Base-by-base conservation (phyloP, 2,888 invertebrate species). In the Melinaea menophilus region DNA sequence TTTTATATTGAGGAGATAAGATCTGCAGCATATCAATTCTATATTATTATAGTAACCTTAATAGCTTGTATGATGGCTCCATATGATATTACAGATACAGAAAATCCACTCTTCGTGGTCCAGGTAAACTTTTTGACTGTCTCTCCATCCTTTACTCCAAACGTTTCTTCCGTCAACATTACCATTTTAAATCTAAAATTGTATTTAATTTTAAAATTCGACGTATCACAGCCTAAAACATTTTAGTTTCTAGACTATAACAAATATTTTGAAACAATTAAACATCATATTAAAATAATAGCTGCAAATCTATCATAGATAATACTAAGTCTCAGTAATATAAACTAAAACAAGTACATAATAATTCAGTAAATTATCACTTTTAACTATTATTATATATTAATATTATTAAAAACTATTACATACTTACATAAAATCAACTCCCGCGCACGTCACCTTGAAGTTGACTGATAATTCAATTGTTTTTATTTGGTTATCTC, bases 71-170 rank as follows among this genome's bases (percentile, higher is more conserved):
- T 41, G 9, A 41, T 41, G 41, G 96, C 97, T 3, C 98, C 98
- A 73, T 95, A 95, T 31, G 94, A 94, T 59, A 97, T 93, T 0
- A 95, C 92, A 13, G 91, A 90, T 0, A 95, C 91, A 48, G 91
- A 89, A 70, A 94, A 89, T 1, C 92, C 92, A 63, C 89, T 92
- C 3, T 80, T 76, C 64, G 94, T 94, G 4, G 75, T 85, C 90
- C 95, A 92, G 0, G 94, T 95, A 75, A 92, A 95, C 66, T 93
- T 86, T 70, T 90, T 86, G 2, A 94, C 90, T 0, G 22, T 82
- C 77, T 58, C 82, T 2, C 9, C 79, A 9, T 72, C 76, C 11
- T 81, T 72, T 0, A 69, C 73, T 0, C 86, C 87, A 58, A 85
- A 85, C 2, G 79, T 73, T 61, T 84, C 81, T 12, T 80, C 77